Conservation (phyloP, 2,797 vertebrate genomes). For the Oryzias dopingdopingensis region DNA sequence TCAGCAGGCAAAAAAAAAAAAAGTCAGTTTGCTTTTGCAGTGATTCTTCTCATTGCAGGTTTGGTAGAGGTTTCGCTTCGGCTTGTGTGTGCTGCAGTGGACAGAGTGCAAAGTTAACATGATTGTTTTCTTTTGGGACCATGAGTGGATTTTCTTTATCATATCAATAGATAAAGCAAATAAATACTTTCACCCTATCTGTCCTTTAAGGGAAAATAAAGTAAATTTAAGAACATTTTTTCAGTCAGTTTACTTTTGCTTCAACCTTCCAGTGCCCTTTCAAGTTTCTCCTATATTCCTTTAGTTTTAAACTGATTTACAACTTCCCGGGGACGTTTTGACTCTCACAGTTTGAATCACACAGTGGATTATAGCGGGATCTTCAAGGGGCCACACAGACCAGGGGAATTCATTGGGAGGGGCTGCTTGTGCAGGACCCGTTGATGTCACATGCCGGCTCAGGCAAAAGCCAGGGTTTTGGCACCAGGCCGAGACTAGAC, state of each 20-base stretch:
- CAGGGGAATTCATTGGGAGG: slow-evolving; percentile 56
- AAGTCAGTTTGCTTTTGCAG: neutral
- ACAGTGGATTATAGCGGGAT: slow-evolving; percentile 41
- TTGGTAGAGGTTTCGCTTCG: slow-evolving; percentile 38
- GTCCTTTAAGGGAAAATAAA: slow-evolving; percentile 21
- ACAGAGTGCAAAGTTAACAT: slow-evolving; percentile 31
- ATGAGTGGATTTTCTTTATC: slow-evolving; percentile 37
- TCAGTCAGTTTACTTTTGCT: slow-evolving; percentile 32
- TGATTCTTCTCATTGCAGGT: slow-evolving; percentile 11
- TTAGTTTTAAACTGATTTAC: slow-evolving; percentile 65
- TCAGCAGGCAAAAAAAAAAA: too few species aligned
- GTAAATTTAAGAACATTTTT: slow-evolving; percentile 45
- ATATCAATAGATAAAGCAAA: slow-evolving; percentile 35
- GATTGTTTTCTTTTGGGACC: slow-evolving; percentile 36
- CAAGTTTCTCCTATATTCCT: slow-evolving; percentile 42
- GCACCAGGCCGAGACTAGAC: slow-evolving; percentile 68
- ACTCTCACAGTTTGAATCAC: slow-evolving; percentile 52
- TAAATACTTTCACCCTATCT: slow-evolving; percentile 38
- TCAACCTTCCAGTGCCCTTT: slow-evolving; percentile 47
- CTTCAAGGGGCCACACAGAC: slow-evolving; percentile 37
- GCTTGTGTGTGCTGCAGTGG: slow-evolving; percentile 21
- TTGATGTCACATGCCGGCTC: slow-evolving; percentile 65
- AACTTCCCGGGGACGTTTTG: slow-evolving; percentile 46
- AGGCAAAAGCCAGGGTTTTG: slow-evolving; percentile 52
- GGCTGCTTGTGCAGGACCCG: slow-evolving; percentile 40